These are phyloP conservation scores for Pollenia amentaria DNA, from an alignment of 2,888 invertebrate species.

Conservation along the genomic window DNA sequence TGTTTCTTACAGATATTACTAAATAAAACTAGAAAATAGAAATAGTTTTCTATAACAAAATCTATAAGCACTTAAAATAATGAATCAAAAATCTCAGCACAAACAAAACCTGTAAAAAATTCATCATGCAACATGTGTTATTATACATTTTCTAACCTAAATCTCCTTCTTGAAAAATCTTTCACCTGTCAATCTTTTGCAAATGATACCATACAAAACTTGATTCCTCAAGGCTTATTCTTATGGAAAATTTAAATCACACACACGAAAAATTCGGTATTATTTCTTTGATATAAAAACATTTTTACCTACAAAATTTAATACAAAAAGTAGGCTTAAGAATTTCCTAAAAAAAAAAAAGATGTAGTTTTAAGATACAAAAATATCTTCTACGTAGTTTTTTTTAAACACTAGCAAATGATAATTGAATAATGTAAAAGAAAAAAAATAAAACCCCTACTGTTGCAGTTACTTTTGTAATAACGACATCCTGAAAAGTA, in stretches of 20 bases:
- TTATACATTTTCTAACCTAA: conserved; percentile 29
- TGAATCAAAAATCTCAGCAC: background rate
- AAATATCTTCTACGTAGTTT: background rate
- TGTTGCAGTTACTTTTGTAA: conserved; percentile 27
- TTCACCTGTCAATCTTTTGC: conserved; percentile 59
- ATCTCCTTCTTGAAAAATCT: conserved; percentile 25
- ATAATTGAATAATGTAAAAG: conserved; percentile 1
- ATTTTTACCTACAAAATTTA: background rate
- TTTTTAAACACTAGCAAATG: conserved; percentile 5
- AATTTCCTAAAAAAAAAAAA: background rate
- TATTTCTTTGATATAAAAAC: background rate
- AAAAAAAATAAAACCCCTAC: conserved; percentile 46
- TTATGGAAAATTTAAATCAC: background rate
- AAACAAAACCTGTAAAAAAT: too few relatives aligned
- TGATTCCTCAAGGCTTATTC: conserved; percentile 13
- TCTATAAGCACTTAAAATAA: background rate
- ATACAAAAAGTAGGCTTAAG: background rate
- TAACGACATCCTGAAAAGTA: background rate
- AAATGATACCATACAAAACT: background rate
- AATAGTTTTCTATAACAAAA: background rate
- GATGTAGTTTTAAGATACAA: background rate
- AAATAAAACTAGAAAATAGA: background rate
- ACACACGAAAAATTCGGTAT: background rate
- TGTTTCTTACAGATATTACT: too few relatives aligned
- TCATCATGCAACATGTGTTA: conserved; percentile 15